Conservation (phyloP, 2,888 invertebrate genomes). For the Pteria penguin region DNA sequence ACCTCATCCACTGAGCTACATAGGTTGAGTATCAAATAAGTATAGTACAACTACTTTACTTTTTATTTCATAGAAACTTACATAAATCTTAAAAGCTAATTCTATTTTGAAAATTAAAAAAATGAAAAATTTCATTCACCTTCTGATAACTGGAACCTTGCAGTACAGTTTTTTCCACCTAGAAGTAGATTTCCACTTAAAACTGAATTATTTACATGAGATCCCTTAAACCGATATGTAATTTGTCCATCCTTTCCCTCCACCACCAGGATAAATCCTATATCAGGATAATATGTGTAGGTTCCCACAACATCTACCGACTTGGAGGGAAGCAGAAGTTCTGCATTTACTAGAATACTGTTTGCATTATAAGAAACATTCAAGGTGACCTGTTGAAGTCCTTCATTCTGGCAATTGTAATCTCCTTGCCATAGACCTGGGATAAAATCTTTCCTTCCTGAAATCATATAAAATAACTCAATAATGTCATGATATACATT, state of each 20-base stretch:
- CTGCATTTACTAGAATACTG: not conserved
- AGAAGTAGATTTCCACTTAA: not conserved
- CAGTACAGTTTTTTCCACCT: not conserved
- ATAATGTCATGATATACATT: not conserved
- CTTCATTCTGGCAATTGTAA: constrained; percentile 44
- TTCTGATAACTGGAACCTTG: not conserved
- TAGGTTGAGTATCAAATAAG: too few species aligned
- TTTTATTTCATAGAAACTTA: too few species aligned
- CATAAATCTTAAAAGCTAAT: too few species aligned
- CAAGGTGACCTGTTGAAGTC: constrained; percentile 6
- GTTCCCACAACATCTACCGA: constrained; percentile 3
- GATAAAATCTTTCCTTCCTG: constrained; percentile 41
- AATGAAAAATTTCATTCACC: too few species aligned
- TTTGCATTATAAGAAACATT: constrained; percentile 26
- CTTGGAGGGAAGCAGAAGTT: not conserved
- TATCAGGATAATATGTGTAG: constrained; percentile 4
- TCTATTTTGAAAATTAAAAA: too few species aligned
- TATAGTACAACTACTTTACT: too few species aligned
- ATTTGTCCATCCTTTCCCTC: not conserved
- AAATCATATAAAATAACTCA: not conserved
- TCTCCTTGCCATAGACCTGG: constrained; percentile 60
- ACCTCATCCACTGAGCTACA: too few species aligned
- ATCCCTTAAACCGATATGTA: not conserved
- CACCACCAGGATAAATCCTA: not conserved
- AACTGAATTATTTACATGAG: not conserved